Evolutionary conservation across 2,113 vertebrate genomes (phyloP), one percentile per base, ranked within the genome.

Genomic region (Cromileptes altivelis): DNA sequence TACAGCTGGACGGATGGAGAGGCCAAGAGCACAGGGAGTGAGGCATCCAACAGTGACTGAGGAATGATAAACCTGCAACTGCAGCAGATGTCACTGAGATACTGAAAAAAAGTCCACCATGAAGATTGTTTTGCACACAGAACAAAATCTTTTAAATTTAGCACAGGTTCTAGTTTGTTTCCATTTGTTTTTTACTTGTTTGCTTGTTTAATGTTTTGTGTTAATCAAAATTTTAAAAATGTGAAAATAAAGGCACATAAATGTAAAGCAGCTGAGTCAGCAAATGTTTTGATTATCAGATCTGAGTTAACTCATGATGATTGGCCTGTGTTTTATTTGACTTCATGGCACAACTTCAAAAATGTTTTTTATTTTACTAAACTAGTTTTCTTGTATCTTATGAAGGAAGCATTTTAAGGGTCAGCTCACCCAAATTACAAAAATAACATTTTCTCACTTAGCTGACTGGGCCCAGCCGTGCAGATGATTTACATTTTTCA

Each of bases 211-310:
- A 56, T 79, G 47, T 64, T 12, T 42, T 79, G 55, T 74, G 11
- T 45, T 9, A 10, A 9, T 45, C 9, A 9, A 12, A 45, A 45
- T 11, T 45, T 11, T 10, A 11, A 0, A 64, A 69, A 74, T 57
- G 71, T 85, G 75, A 73, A 73, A 85, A 69, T 82, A 82, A 90
- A 82, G 18, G 15, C 56, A 79, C 3, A 58, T 12, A n/a, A 40
- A 85, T 15, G 10, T 49, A 7, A 56, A 67, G 3, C 27, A 58
- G 42, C 19, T 8, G 13, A 61, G 45, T 65, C n/a, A n/a, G 10
- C 9, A 57, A 57, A 55, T 60, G 17, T 27, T 17, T 60, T 67
- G 4, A 49, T 27, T 0, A 56, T 49, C 49, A 47, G 23, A 42
- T 5, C 30, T 52, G 76, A 53, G 15, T 21, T 42, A 19, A 62